Evolutionary conservation across 2,888 invertebrate species (phyloP), one percentile per base, ranked within the genome.

Genomic region (Quadroppia sp.): DNA sequence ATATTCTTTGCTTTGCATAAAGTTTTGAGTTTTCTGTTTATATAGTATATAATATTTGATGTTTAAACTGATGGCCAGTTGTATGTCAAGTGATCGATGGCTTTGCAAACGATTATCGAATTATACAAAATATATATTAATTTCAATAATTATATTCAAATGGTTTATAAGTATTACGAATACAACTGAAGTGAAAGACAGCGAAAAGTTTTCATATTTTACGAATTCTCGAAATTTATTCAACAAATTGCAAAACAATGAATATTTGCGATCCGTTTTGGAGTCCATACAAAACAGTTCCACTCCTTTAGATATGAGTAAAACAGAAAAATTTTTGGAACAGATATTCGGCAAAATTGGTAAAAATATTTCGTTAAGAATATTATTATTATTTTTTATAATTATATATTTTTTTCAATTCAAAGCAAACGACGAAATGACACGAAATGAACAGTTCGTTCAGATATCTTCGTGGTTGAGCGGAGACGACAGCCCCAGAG

Each of bases 331-430:
- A 3, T 32, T 61, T 30, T 15, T 28, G 9, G 30, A 61, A 30
- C 61, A 61, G 25, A 61, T 61, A 17, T 61, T 30, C 30, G 61
- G 61, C 30, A 61, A 61, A 61, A 61, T 61, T 13, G 61, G 61
- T 61, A 30, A 61, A 56, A 7, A 23, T 56, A 9, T 45, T 17
- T 45, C n/a, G 15, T 45, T 11, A 17, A 17, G 13, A 40, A 6
- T 6, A 9, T 40, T 40, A 40, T 6, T 40, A 40, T n/a, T 50
- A 4, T n/a, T 53, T 53, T 53, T 23, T 23, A 53, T 23, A 53
- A 53, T 7, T 48, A 48, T 9, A 23, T 23, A 23, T 53, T 23
- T 53, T 23, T 23, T 53, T 23, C 23, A 53, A 50, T 48, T 4
- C 3, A 48, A 53, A 61, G 61, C 61, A 9, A 61, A 17, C 17